Base-by-base conservation (phyloP, 2,888 invertebrate species). In the Osedax fenrisi region DNA sequence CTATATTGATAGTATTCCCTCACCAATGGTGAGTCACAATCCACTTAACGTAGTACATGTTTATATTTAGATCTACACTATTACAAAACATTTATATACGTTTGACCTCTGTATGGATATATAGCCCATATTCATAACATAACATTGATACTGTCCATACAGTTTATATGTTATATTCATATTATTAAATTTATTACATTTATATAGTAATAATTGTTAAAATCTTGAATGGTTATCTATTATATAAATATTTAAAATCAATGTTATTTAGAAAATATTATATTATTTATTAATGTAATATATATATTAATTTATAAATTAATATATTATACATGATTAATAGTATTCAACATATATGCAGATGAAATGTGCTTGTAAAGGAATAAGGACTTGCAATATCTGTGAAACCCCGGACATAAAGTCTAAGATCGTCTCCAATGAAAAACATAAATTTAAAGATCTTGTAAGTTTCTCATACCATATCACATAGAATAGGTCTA, bases 291-390 rank as follows among this genome's bases (percentile, higher is more conserved):
- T 41, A 41, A 41, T 41, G 17, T 17, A 41, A 41, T 41, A 17
- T 10, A 41, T 41, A 41, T 17, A n/a, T n/a, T n/a, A n/a, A n/a
- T n/a, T n/a, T n/a, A n/a, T n/a, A n/a, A n/a, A n/a, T n/a, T n/a
- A n/a, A n/a, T n/a, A n/a, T n/a, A n/a, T n/a, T n/a, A n/a, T n/a
- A n/a, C n/a, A n/a, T n/a, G n/a, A n/a, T n/a, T n/a, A n/a, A n/a
- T n/a, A n/a, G 23, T 64, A 10, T 64, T 56, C 13, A 5, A n/a
- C 3, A 64, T 23, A 64, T 25, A 64, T 64, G 64, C 24, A 64
- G 22, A 23, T 2, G 22, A 64, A n/a, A n/a, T 76, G 76, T 74
- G 76, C 61, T 22, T 76, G 76, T 69, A 76, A 76, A 70, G 76
- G 76, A 24, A 76, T 76, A 1, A 74, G 76, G 26, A 74, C 59